These are phyloP conservation scores for Diorhabda carinulata DNA, from an alignment of 1,140 invertebrate species.

Conservation along the genomic window DNA sequence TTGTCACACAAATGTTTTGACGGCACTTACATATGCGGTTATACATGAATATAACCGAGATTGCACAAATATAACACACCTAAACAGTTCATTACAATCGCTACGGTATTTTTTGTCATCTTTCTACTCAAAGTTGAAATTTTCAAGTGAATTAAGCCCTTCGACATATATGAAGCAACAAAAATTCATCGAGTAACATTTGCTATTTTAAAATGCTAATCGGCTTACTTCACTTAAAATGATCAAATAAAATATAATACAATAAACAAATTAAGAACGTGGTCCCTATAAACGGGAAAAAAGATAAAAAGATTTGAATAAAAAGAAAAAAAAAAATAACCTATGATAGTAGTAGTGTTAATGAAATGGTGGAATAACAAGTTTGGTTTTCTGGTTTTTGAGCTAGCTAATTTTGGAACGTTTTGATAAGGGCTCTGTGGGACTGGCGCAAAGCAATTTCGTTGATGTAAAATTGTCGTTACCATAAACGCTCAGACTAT, in stretches of 20 bases:
- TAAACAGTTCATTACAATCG: neutral
- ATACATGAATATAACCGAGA: slow-evolving; percentile 23
- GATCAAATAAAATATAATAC: too few species aligned
- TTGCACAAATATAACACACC: slow-evolving; percentile 27
- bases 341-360: neutral
- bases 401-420: slow-evolving; percentile 47
- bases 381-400: slow-evolving; percentile 18
- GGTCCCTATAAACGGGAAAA: slow-evolving; percentile 22
- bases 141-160: too few species aligned
- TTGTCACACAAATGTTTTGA: slow-evolving; percentile 35
- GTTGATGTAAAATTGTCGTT: slow-evolving; percentile 29
- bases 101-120: neutral
- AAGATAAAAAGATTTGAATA: slow-evolving; percentile 7
- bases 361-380: slow-evolving; percentile 5
- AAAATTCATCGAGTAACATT: too few species aligned
- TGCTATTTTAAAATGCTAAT: too few species aligned
- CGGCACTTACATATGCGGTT: slow-evolving; percentile 32
- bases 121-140: too few species aligned
- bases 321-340: slow-evolving; percentile 6
- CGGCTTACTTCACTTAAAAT: too few species aligned
- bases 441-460: slow-evolving; percentile 44
- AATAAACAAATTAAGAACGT: neutral
- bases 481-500: slow-evolving; percentile 42
- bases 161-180: too few species aligned
- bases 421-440: slow-evolving; percentile 41